Conservation (phyloP, 2,888 invertebrate species). For the Blastobasis lacticolella region DNA sequence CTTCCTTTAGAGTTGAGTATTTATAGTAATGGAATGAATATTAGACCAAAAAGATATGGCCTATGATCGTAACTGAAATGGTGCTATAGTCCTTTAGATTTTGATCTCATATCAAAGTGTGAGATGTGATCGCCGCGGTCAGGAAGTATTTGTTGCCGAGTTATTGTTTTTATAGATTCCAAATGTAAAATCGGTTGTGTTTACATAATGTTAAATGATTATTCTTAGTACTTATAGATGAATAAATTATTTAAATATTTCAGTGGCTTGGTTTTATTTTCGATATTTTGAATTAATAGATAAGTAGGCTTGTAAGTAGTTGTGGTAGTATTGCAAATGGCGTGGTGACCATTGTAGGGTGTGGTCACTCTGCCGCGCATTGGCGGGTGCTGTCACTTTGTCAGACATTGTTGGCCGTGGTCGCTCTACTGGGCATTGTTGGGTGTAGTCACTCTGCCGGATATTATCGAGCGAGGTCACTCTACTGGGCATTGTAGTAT, state of each 20-base stretch:
- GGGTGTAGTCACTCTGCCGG: too few species aligned
- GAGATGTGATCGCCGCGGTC: slow-evolving; percentile 39
- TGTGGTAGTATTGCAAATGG: too few species aligned
- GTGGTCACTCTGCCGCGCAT: too few species aligned
- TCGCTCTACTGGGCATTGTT: too few species aligned
- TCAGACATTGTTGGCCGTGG: too few species aligned
- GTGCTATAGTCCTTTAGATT: slow-evolving; percentile 68
- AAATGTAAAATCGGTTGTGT: slow-evolving; percentile 63
- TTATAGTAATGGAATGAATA: slow-evolving; percentile 29
- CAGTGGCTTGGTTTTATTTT: slow-evolving; percentile 23
- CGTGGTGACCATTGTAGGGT: too few species aligned
- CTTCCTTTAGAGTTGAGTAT: not conserved
- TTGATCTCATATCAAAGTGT: slow-evolving; percentile 68
- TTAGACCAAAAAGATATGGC: slow-evolving; percentile 70
- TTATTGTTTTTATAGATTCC: slow-evolving; percentile 40
- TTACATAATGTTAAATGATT: slow-evolving; percentile 56
- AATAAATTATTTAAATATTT: slow-evolving; percentile 56
- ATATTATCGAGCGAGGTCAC: too few species aligned
- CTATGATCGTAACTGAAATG: slow-evolving; percentile 68
- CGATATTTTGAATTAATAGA: too few species aligned
- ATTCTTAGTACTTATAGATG: slow-evolving; percentile 68
- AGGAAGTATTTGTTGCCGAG: slow-evolving; percentile 35
- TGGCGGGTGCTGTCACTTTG: too few species aligned
- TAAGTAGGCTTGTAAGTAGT: too few species aligned
- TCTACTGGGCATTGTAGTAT: too few species aligned